phyloP scores from a whole-genome alignment of 1,140 invertebrate species.

The Dreissena rostriformis region DNA sequence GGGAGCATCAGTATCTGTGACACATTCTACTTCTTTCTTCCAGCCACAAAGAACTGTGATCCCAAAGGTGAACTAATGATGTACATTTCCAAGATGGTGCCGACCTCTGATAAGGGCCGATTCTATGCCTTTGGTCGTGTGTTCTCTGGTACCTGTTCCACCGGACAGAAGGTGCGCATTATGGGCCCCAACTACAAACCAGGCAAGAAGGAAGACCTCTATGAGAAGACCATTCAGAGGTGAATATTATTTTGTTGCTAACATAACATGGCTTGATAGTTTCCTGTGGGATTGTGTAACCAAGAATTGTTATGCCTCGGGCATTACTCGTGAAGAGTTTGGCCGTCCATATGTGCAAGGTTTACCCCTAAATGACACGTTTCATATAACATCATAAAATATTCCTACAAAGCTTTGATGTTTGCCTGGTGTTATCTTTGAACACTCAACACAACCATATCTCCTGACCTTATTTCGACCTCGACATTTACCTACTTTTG shows the following conservation, averaged over 20 bases:
- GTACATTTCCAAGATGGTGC: constrained; percentile 99
- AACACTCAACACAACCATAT: no score
- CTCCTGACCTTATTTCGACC: no score
- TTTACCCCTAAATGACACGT: no score
- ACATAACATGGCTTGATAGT: no score
- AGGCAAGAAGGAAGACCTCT: constrained; percentile 99
- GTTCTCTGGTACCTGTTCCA: constrained; percentile 96
- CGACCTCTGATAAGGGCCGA: constrained; percentile 99
- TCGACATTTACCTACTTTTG: no score
- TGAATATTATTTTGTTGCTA: constrained; percentile 52
- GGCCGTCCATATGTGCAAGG: no score
- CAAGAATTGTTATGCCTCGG: no score
- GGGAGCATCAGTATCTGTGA: background rate
- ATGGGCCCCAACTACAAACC: constrained; percentile 98
- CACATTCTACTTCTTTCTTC: constrained; percentile 9
- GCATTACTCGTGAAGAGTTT: no score
- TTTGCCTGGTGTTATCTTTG: no score
- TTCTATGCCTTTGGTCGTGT: constrained; percentile 99
- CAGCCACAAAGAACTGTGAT: constrained; percentile 92
- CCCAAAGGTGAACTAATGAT: constrained; percentile 99
- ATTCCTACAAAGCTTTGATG: no score
- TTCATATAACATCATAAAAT: no score
- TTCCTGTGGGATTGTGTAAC: no score
- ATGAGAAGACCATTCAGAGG: constrained; percentile 98
- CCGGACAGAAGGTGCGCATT: constrained; percentile 91